Base-by-base conservation (phyloP, 2,888 invertebrate species). In the Brachypterus glaber region DNA sequence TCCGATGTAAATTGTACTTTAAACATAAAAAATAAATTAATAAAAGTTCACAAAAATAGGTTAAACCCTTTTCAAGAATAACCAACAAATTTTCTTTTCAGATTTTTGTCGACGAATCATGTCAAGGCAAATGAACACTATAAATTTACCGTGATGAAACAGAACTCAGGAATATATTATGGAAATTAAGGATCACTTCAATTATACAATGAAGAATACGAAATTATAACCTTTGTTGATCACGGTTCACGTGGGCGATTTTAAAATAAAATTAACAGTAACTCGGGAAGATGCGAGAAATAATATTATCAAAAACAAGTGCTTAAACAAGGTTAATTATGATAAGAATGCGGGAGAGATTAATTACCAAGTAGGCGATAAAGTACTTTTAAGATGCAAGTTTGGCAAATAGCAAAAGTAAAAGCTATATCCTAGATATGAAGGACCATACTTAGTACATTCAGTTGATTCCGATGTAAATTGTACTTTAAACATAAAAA, bases 201-300 rank as follows among this genome's bases (percentile, higher is more conserved):
- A 21, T 17, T 37, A 14, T 37, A 17, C 16, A 37, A 37, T 14
- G 37, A 37, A 12, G 12, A 18, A 16, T 37, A 25, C 4, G 31
- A 37, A 17, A 13, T 31, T 17, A 32, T 32, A 8, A 32, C 21
- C 11, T 37, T 31, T 37, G 21, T 37, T n/a, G 24, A n/a, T n/a
- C n/a, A n/a, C n/a, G n/a, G n/a, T n/a, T n/a, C n/a, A n/a, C n/a
- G n/a, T 39, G 12, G 5, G 12, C n/a, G 17, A 37, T 18, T 17
- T 37, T 16, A 39, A 38, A 39, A 30, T 27, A 13, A 37, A 37
- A 37, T 13, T 39, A 16, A 14, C 16, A 17, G 30, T 16, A 29
- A 35, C 25, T 4, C 9, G 29, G 7, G 30, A 33, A 15, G 11
- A 24, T 4, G 29, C 35, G 9, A 21, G 9, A 21, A 5, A 21